A percentile compares a stretch with the other conserved stretches of the same genome.
Evolutionary conservation across 2,113 vertebrate genomes (phyloP).

Genomic region (Hypanus sabinus): DNA sequence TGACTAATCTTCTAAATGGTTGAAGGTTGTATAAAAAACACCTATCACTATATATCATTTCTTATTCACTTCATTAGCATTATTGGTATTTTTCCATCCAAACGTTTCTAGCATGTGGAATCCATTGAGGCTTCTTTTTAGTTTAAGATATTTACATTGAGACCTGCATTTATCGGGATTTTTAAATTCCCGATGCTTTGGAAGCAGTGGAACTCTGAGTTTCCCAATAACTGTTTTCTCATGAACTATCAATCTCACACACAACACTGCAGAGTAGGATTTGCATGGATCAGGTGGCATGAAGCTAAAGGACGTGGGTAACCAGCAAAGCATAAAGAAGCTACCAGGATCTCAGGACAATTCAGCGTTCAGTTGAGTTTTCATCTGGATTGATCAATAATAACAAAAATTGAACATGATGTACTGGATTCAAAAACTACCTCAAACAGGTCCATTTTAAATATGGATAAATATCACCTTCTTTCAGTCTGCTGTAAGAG

Average conservation of each 20-base stretch:
- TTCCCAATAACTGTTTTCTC: too few relatives aligned
- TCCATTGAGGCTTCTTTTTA: neutral
- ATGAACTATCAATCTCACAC: too few relatives aligned
- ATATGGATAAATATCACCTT: neutral
- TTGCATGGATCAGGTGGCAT: neutral
- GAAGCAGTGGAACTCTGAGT: neutral
- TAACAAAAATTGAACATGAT: too few relatives aligned
- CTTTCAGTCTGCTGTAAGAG: neutral
- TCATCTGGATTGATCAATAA: neutral
- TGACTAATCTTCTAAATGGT: neutral
- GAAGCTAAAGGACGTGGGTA: neutral
- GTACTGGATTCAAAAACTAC: neutral
- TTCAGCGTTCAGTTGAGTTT: neutral
- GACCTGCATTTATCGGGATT: neutral
- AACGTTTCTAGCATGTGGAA: conserved; percentile 7
- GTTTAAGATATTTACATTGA: neutral
- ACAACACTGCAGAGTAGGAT: too few relatives aligned
- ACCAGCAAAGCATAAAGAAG: neutral
- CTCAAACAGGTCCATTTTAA: neutral
- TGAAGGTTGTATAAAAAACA: conserved; percentile 32
- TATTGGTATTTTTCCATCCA: conserved; percentile 22
- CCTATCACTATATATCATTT: conserved; percentile 1
- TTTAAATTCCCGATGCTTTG: neutral
- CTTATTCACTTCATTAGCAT: conserved; percentile 20
- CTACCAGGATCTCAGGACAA: neutral